Evolutionary conservation across 2,888 invertebrate genomes (phyloP).

Genomic region (Calliscelio sp.): DNA sequence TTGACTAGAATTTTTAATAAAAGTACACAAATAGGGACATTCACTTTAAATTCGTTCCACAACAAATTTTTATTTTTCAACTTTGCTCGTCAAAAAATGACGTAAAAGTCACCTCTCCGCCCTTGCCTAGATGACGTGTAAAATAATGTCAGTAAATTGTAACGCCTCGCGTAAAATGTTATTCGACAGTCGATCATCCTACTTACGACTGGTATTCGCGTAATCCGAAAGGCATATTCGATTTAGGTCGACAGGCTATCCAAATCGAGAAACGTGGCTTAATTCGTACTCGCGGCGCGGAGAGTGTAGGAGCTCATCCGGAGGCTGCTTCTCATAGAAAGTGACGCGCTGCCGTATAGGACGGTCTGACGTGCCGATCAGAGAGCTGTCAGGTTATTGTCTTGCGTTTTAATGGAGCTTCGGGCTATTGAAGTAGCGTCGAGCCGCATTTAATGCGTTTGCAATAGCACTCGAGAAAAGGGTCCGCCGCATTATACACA

Average conservation of each 20-base stretch:
- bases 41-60: too few species aligned
- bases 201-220: slow-evolving; percentile 60
- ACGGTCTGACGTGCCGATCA: slow-evolving; percentile 81
- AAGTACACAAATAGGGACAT: too few species aligned
- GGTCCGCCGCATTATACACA: slow-evolving; percentile 68
- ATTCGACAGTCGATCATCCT: slow-evolving; percentile 71
- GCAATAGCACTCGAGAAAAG: slow-evolving; percentile 72
- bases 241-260: slow-evolving; percentile 76
- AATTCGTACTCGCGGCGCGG: slow-evolving; percentile 69
- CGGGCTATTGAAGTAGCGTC: slow-evolving; percentile 80
- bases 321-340: slow-evolving; percentile 72
- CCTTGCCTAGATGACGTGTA: background rate
- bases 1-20: too few species aligned
- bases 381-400: slow-evolving; percentile 85
- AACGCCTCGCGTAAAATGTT: slow-evolving; percentile 54
- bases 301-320: slow-evolving; percentile 70
- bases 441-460: slow-evolving; percentile 82
- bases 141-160: slow-evolving; percentile 47
- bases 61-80: too few species aligned
- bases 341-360: slow-evolving; percentile 70
- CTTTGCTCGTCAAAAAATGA: too few species aligned
- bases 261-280: slow-evolving; percentile 75
- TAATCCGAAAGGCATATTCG: slow-evolving; percentile 71
- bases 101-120: background rate
- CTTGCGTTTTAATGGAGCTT: slow-evolving; percentile 85